Conservation (phyloP, 2,888 invertebrate species). For the Slavum lentiscoides region DNA sequence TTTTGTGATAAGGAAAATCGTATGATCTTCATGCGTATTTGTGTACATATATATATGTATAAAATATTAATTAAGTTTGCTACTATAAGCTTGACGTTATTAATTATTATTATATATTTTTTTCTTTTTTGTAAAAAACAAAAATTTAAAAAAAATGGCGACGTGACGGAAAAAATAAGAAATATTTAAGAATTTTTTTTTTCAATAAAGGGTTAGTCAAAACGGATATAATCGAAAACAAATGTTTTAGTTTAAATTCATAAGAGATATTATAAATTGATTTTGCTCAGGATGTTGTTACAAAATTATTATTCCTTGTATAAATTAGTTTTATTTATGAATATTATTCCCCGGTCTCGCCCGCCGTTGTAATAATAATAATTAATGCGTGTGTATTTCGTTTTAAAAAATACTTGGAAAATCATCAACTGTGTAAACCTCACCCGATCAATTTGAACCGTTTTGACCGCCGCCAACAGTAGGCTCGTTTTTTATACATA, state of each 20-base stretch:
- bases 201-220: slow-evolving; percentile 15
- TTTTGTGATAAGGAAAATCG: slow-evolving; percentile 3
- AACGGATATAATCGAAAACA: slow-evolving; percentile 15
- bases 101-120: neutral
- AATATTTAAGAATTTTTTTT: neutral
- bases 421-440: no score
- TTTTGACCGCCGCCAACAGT: slow-evolving; percentile 24
- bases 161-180: neutral
- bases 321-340: slow-evolving; percentile 14
- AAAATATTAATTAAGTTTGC: slow-evolving; percentile 19
- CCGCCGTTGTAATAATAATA: no score
- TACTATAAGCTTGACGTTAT: slow-evolving; percentile 20
- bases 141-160: neutral
- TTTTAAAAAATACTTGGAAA: no score
- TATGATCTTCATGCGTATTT: neutral
- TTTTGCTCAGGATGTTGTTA: slow-evolving; percentile 38
- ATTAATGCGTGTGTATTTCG: no score
- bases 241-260: neutral
- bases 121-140: neutral
- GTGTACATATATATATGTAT: neutral
- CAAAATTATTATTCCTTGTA: slow-evolving; percentile 13
- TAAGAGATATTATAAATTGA: slow-evolving; percentile 10
- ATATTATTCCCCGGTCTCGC: neutral
- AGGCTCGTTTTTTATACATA: neutral
- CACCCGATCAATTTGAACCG: neutral